Conservation (phyloP, 2,888 invertebrate species). For the Oxystoma pomonae region DNA sequence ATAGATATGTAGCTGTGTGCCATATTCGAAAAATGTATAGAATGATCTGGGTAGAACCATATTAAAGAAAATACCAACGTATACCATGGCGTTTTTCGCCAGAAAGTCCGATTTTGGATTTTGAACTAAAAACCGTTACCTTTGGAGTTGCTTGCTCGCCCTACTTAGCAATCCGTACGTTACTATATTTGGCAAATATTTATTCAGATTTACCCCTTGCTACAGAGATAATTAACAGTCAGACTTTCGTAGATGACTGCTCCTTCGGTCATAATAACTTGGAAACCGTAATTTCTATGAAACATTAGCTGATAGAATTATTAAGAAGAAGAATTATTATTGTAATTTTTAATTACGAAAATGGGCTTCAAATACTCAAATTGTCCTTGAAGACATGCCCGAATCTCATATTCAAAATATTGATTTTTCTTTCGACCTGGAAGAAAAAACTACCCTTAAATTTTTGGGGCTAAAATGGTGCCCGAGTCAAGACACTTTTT, state of each 20-base stretch:
- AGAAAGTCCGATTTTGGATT: neutral
- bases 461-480: neutral
- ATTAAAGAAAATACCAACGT: neutral
- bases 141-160: neutral
- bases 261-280: conserved; percentile 1
- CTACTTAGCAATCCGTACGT: neutral
- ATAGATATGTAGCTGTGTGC: neutral
- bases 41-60: neutral
- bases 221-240: neutral
- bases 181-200: neutral
- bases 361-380: neutral
- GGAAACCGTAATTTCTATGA: neutral
- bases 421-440: neutral
- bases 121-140: neutral
- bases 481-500: neutral
- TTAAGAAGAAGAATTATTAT: neutral
- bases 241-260: conserved; percentile 1
- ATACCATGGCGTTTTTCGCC: neutral
- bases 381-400: neutral
- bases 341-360: neutral
- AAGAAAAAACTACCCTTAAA: neutral
- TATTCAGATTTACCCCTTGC: conserved; percentile 1
- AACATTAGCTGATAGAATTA: neutral
- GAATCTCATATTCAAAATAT: neutral
- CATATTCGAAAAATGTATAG: neutral